Evolutionary conservation across 2,797 vertebrate genomes (phyloP).

Genomic region (Mormyrus proboscirostris): DNA sequence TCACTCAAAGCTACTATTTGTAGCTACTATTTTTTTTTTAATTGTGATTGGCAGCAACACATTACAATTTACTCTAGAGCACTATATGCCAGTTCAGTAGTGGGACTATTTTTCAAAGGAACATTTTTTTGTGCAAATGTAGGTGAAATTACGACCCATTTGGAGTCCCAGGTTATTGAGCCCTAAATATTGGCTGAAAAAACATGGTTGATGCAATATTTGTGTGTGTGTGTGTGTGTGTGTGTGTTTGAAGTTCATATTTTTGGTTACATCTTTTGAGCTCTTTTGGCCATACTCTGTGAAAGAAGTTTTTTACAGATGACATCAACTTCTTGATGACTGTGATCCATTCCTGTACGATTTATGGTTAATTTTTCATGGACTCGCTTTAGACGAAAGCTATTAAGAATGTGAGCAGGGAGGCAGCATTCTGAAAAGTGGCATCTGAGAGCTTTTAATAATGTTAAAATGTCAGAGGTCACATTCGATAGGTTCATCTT

Average conservation of each 20-base stretch:
- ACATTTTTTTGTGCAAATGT: neutral
- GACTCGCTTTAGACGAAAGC: constrained; percentile 44
- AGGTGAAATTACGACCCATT: neutral
- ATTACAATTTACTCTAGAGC: neutral
- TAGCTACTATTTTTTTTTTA: neutral
- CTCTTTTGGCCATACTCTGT: constrained; percentile 3
- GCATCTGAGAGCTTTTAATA: constrained; percentile 42
- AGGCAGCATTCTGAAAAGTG: constrained; percentile 36
- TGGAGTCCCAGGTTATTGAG: neutral
- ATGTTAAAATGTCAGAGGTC: constrained; percentile 45
- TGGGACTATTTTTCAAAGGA: neutral
- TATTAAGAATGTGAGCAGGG: constrained; percentile 44
- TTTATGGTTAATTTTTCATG: constrained; percentile 55
- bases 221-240: neutral
- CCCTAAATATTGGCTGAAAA: neutral
- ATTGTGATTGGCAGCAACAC: neutral
- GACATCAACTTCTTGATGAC: constrained; percentile 27
- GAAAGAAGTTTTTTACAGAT: constrained; percentile 24
- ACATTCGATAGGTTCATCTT: constrained; percentile 42
- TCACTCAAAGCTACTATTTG: neutral
- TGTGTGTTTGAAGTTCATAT: neutral
- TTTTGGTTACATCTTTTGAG: neutral
- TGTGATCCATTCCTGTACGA: constrained; percentile 41
- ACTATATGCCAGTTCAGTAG: neutral
- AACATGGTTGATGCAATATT: neutral